Evolutionary conservation across 2,888 invertebrate species (phyloP), one percentile per base, ranked within the genome.

Genomic region (Eugnorisma glareosa): DNA sequence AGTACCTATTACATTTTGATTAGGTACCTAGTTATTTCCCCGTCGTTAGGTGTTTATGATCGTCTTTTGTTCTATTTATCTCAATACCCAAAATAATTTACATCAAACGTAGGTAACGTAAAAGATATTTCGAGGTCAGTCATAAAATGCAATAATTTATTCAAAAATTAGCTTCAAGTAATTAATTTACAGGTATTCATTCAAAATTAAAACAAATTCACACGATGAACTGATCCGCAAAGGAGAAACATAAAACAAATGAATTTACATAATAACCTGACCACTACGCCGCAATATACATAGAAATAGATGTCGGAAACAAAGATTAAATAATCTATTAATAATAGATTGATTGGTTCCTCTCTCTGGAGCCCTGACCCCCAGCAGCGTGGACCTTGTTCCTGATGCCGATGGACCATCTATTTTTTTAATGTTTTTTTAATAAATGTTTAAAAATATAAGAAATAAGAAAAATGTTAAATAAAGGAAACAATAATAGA

Each of bases 171-270:
- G 54, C 13, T 66, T 24, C 73, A 48, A 28, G 61, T 28, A 28
- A 61, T 79, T 77, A 77, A 68, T 51, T 79, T 2, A 69, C 69
- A 79, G 69, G 51, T 48, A 78, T 63, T 64, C 18, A 6, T 57
- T 51, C n/a, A n/a, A 28, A 61, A 57, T 70, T 79, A 40, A 48
- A 54, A 28, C 10, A 63, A 54, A 77, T 57, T 57, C 37, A 18
- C 11, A 28, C 11, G n/a, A 59, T 54, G 21, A 28, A 79, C 69
- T 45, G 51, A 64, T 15, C n/a, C 45, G 11, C 1, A 54, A n/a
- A 54, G 35, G 8, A 21, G 18, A 18, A 45, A 40, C 15, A 59
- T 2, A 21, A 28, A 28, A 57, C 54, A 6, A 54, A 13, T 28
- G n/a, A 57, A 57, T 28, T 57, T 31, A 15, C 57, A 28, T 57